Evolutionary conservation across 2,113 vertebrate species (phyloP), one percentile per base, ranked within the genome.

Genomic region (Abramis brama): DNA sequence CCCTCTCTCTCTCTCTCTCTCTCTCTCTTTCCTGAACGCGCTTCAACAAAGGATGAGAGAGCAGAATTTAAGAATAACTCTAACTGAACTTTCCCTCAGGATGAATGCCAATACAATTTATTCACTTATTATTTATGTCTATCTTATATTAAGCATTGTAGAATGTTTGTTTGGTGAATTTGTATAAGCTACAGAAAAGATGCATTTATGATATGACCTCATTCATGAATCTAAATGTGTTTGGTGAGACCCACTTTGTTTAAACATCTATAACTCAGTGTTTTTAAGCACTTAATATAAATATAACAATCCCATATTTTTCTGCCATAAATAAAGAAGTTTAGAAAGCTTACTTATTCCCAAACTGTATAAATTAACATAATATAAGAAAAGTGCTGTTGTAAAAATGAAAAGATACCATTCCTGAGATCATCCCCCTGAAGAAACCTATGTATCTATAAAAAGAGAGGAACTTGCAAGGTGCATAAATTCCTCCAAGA

Each of bases 11-110:
- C 80, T 45, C 74, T 27, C 52, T 36, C 52, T 36, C 74, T 62
- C 80, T 59, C 74, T 39, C 52, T 36, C 74, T 62, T 64, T 78
- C 62, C 52, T 15, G 12, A 79, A 30, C 84, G 64, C 84, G 74
- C 87, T 91, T 6, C n/a, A 83, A 94, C 93, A 93, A 94, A 88
- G 93, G 92, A 88, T 88, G 87, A 91, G 90, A 62, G 79, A 76
- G 93, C 92, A 92, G 92, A 91, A 91, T 88, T 87, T 47, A 79
- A 76, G 81, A 87, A 90, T 89, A 90, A 82, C 87, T 86, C 50
- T 87, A 83, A 79, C 39, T 64, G 60, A 83, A 79, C 77, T 80
- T 70, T 60, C 85, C 13, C 19, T 80, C 78, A n/a, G 33, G 50
- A 74, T 80, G 36, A 45, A 25, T 82, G 27, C n/a, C 21, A 23